Evolutionary conservation across 2,888 invertebrate genomes (phyloP), one percentile per base, ranked within the genome.

Genomic region (Micoletzkya japonica): DNA sequence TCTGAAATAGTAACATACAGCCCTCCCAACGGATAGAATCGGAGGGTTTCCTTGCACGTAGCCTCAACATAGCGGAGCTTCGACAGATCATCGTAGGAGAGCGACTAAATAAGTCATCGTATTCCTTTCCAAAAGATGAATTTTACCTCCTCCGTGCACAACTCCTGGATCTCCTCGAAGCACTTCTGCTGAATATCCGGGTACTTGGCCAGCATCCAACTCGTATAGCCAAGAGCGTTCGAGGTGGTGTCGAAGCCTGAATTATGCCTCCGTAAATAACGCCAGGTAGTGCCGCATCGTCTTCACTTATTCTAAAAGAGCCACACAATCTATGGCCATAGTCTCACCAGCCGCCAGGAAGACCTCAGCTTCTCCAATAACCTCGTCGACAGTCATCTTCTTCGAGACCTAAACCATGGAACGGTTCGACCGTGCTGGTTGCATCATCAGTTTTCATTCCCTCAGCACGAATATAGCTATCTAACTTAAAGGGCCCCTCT

Each of bases 181-280:
- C 57, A 57, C n/a, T 28, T 39, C 26, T 28, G n/a, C 49, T 32
- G 20, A 4, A 58, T 58, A 0, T n/a, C 26, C 24, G 68, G 68
- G 44, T 68, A 7, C 10, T 6, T 20, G 0, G 58, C 37, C 6
- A 68, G 58, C 68, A 68, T 26, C 68, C 68, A 68, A 2, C 24
- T 7, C 1, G 68, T 68, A 44, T 68, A 68, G 1, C 30, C 68
- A 24, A 68, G 68, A 4, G 68, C 68, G 14, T 68, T 68, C n/a
- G 68, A 30, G 20, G 68, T 68, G 4, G 67, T 67, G 30, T 67
- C 67, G 57, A 67, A 67, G 32, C 67, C 67, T 57, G n/a, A 37
- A 66, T 14, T n/a, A 32, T 7, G 3, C 57, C 14, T 30, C 57
- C 30, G 34, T 10, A 4, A 14, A 4, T 24, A 17, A n/a, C n/a